phyloP scores from a whole-genome alignment of 2,888 invertebrate species.

The Philereme vetulata region DNA sequence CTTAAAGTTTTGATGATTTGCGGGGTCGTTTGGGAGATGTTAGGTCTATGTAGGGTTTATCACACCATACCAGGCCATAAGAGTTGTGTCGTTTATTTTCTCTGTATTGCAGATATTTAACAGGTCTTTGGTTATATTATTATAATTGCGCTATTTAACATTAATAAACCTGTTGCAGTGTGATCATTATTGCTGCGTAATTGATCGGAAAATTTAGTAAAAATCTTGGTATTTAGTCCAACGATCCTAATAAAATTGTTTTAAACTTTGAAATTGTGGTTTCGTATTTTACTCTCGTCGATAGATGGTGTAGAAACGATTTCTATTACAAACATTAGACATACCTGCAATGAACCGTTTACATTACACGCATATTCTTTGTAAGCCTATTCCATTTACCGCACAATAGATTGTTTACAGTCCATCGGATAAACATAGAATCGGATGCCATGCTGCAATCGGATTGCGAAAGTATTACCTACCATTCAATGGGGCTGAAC shows the following conservation, averaged over 20 bases:
- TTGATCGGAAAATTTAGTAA: too few relatives aligned
- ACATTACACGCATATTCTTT: constrained; percentile 9
- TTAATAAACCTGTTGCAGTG: not conserved
- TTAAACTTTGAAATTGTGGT: too few relatives aligned
- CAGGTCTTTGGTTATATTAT: constrained; percentile 2
- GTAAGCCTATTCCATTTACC: constrained; percentile 22
- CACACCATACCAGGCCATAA: constrained; percentile 11
- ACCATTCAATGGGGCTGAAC: constrained; percentile 11
- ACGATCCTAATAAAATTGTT: too few relatives aligned
- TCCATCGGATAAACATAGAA: constrained; percentile 35
- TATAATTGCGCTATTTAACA: constrained; percentile 7
- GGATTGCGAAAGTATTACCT: constrained; percentile 23
- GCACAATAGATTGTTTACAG: constrained; percentile 36
- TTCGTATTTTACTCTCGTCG: too few relatives aligned
- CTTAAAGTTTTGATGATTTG: too few relatives aligned
- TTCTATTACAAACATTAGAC: not conserved
- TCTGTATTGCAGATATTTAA: constrained; percentile 10
- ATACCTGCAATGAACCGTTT: constrained; percentile 8
- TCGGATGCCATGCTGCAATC: constrained; percentile 20
- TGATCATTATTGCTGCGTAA: too few relatives aligned
- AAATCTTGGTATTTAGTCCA: too few relatives aligned
- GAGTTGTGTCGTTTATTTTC: constrained; percentile 16
- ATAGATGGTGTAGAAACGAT: too few relatives aligned
- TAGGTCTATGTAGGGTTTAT: not conserved
- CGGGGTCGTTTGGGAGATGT: not conserved